Conservation (phyloP, 2,888 invertebrate species). For the Eupithecia dodoneata region DNA sequence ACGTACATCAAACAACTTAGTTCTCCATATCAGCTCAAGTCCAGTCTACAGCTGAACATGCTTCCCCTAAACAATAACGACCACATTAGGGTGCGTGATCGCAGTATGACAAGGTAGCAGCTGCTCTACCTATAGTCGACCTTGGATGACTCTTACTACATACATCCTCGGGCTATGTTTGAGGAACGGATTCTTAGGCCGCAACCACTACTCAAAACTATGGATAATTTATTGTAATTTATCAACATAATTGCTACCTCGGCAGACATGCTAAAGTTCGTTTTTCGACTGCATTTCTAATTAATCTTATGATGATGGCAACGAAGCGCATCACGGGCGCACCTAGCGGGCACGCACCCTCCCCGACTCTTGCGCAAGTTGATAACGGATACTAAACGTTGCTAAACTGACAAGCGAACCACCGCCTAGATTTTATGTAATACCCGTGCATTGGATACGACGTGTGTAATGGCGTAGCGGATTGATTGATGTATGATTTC, state of each 20-base stretch:
- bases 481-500: constrained; percentile 31
- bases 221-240: not conserved
- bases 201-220: not conserved
- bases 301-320: constrained; percentile 27
- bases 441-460: constrained; percentile 28
- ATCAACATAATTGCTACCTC: not conserved
- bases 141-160: not conserved
- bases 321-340: constrained; percentile 34
- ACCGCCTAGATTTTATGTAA: constrained; percentile 57
- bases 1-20: not conserved
- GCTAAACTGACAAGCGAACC: constrained; percentile 68
- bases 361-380: constrained; percentile 67
- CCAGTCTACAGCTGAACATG: not conserved
- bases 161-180: not conserved
- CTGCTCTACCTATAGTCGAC: not conserved
- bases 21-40: not conserved
- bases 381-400: constrained; percentile 73
- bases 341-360: constrained; percentile 48
- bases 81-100: not conserved
- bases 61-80: not conserved
- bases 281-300: constrained; percentile 15
- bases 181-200: not conserved
- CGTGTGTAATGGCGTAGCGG: constrained; percentile 26
- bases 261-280: not conserved
- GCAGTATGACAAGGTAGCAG: not conserved